A percentile compares a stretch with the other conserved stretches of the same genome.
Conservation (phyloP, 1,140 invertebrate species). For the Ditylenchus dipsaci region DNA sequence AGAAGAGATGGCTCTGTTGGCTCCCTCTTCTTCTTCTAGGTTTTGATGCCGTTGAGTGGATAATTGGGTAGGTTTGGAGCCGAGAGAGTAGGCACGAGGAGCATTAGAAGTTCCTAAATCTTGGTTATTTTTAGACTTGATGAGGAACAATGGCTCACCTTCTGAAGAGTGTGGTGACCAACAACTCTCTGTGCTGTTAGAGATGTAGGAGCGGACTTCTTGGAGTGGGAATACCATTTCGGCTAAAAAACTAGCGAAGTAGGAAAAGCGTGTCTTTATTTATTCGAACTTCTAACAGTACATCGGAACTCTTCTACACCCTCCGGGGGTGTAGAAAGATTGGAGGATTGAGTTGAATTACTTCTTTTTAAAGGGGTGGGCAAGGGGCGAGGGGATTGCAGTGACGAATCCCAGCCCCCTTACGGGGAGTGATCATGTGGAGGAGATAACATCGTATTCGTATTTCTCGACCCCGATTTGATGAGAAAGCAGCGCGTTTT, state of each 20-base stretch:
- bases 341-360: too few relatives aligned
- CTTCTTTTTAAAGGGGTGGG: too few relatives aligned
- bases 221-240: conserved; percentile 18
- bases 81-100: conserved; percentile 30
- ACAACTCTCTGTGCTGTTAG: conserved; percentile 10
- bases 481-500: too few relatives aligned
- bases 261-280: too few relatives aligned
- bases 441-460: too few relatives aligned
- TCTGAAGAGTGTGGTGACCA: conserved; percentile 1
- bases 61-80: conserved; percentile 16
- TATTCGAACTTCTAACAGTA: too few relatives aligned
- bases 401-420: too few relatives aligned
- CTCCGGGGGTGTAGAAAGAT: too few relatives aligned
- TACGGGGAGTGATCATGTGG: too few relatives aligned
- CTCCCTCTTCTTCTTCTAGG: neutral
- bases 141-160: neutral
- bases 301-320: too few relatives aligned
- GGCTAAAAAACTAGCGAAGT: conserved; percentile 1
- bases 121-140: neutral
- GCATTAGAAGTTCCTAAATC: conserved; percentile 1
- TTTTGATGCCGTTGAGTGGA: neutral
- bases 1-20: neutral
- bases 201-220: conserved; percentile 27
- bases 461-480: too few relatives aligned
- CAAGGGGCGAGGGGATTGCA: too few relatives aligned